These are phyloP conservation scores for Drosophila falleni DNA, from an alignment of 2,888 invertebrate genomes.

Conservation along the genomic window DNA sequence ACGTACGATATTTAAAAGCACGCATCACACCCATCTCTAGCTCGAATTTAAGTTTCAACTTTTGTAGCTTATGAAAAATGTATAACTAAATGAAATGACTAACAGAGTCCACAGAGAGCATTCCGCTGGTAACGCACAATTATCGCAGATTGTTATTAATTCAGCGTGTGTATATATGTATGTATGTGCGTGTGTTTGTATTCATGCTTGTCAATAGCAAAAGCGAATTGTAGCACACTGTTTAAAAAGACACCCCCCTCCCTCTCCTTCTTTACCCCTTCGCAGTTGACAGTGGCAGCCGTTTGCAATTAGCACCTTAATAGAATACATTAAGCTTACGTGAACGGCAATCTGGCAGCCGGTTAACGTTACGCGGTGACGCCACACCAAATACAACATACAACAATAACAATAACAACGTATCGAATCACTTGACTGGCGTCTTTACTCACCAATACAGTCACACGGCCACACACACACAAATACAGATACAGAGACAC, in stretches of 20 bases:
- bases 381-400: conserved; percentile 47
- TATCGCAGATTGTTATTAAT: conserved; percentile 36
- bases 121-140: conserved; percentile 49
- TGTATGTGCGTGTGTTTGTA: conserved; percentile 2
- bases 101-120: conserved; percentile 51
- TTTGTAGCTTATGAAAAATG: conserved; percentile 57
- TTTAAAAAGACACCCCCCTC: conserved; percentile 2
- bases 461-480: conserved; percentile 4
- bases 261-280: background rate
- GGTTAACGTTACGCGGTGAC: conserved; percentile 60
- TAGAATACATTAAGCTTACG: conserved; percentile 72
- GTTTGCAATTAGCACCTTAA: conserved; percentile 76
- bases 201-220: conserved; percentile 9
- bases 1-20: conserved; percentile 3
- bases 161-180: background rate
- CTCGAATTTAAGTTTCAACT: conserved; percentile 31
- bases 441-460: conserved; percentile 26
- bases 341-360: conserved; percentile 47
- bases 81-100: conserved; percentile 51
- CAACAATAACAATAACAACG: conserved; percentile 22
- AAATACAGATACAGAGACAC: conserved; percentile 39
- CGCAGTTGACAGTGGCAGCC: conserved; percentile 48
- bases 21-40: conserved; percentile 36
- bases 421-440: conserved; percentile 55
- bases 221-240: conserved; percentile 17